Evolutionary conservation across 1,140 invertebrate genomes (phyloP), one percentile per base, ranked within the genome.

Genomic region (Telenomus remus): DNA sequence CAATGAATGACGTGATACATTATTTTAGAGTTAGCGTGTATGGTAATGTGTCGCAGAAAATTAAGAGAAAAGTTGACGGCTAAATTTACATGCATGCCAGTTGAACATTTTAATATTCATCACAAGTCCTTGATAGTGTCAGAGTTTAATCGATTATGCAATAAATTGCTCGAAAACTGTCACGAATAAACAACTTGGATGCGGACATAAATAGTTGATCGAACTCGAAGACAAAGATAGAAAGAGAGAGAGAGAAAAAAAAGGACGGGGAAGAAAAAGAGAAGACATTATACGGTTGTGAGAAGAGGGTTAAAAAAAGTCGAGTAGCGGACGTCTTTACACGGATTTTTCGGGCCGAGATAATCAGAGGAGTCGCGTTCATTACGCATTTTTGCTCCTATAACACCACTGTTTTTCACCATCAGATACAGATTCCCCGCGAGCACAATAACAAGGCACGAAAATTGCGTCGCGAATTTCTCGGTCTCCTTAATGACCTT

Each of bases 401-500:
- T 59, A 64, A 51, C 47, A 57, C 46, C 35, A 33, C 19, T 51
- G 59, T 71, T 71, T 71, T 71, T 71, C 47, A 59, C 19, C 43
- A 44, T 47, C 55, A 44, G 47, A 51, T 46, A 72, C 34, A 43
- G 60, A 57, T 51, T 59, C 66, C 51, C 39, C 19, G 12, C 19
- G 55, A 1, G 35, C 43, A 56, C 57, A 60, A 65, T 59, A 72
- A 59, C 54, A 73, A 73, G 70, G 43, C 35, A 61, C 68, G 68
- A 72, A 73, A 73, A 66, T 73, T 65, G 13, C 63, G 16, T 43
- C 63, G 47, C n/a, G 70, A 56, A 64, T 70, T 74, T 59, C 27
- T 56, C 46, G 16, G 54, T 15, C 34, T 64, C 69, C 60, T 64
- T 69, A 72, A 80, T 63, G 69, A 79, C 53, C 66, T 79, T 76